phyloP scores from a whole-genome alignment of 2,888 invertebrate genomes.

The Coelinius sp. region DNA sequence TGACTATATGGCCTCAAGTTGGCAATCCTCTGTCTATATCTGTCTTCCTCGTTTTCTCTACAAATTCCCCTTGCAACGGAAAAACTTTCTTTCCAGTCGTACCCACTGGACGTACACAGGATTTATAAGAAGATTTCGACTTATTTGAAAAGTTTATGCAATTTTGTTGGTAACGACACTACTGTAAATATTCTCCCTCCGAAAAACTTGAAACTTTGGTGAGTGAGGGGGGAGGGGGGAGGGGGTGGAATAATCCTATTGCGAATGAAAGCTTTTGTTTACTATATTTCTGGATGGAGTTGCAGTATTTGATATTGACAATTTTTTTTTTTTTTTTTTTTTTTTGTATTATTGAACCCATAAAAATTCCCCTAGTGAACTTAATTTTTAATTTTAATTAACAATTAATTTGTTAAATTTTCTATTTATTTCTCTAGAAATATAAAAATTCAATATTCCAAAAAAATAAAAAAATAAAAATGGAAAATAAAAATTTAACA shows the following conservation, averaged over 20 bases:
- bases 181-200: constrained; percentile 55
- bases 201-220: constrained; percentile 52
- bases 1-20: constrained; percentile 27
- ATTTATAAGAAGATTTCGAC: constrained; percentile 59
- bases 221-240: no score
- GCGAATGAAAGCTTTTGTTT: constrained; percentile 2
- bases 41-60: background rate
- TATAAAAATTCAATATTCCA: no score
- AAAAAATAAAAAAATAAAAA: no score
- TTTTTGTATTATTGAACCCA: no score
- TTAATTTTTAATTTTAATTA: no score
- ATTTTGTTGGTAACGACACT: constrained; percentile 52
- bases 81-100: constrained; percentile 32
- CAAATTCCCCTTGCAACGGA: background rate
- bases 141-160: constrained; percentile 68
- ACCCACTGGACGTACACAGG: constrained; percentile 37
- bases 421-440: background rate
- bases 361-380: no score
- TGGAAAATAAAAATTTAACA: background rate
- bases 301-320: background rate
- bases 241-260: constrained; percentile 51
- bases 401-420: no score
- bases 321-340: no score
- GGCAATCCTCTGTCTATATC: background rate
- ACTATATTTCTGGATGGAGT: background rate